Evolutionary conservation across 2,113 vertebrate genomes (phyloP), one percentile per base, ranked within the genome.

Genomic region (Myotis yumanensis): DNA sequence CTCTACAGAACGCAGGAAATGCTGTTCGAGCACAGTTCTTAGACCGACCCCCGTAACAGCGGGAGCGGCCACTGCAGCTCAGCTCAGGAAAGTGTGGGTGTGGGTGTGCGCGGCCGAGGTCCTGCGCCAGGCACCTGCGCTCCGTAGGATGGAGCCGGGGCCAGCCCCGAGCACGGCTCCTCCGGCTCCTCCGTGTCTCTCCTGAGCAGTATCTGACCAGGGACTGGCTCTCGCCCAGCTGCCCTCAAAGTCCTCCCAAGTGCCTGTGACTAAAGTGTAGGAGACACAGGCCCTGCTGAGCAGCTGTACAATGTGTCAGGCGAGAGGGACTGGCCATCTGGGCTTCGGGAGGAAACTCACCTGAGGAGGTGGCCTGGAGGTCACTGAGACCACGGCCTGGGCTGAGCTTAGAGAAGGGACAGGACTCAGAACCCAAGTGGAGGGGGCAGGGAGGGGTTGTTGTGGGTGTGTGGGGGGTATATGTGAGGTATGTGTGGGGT

Each of bases 11-110:
- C 86, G 86, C 43, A 62, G 0, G 0, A 59, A 43, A 88, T 54
- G 93, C 62, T 89, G 72, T 77, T 86, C 92, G 32, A 32, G 66
- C 57, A 54, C 88, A 93, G 69, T 72, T 75, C 88, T 62, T 46
- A 3, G 71, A 59, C 66, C 20, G 25, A 93, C 96, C 77, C 43
- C 96, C 52, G 16, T 80, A 37, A 89, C 93, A 95, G 93, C n/a
- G 0, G 17, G 71, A 83, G 73, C 30, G 62, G 75, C 23, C 86
- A 20, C 86, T 35, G 79, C 64, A 10, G 52, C 51, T n/a, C 80
- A 90, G 90, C 69, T 91, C 90, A 18, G 2, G 25, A 23, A 37
- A 76, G 62, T 23, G 7, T 91, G 46, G 68, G 15, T 64, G 66
- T 22, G 79, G 3, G n/a, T n/a, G n/a, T n/a, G n/a, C 76, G n/a